Evolutionary conservation across 1,140 invertebrate genomes (phyloP).

Genomic region (Anthonomus grandis): DNA sequence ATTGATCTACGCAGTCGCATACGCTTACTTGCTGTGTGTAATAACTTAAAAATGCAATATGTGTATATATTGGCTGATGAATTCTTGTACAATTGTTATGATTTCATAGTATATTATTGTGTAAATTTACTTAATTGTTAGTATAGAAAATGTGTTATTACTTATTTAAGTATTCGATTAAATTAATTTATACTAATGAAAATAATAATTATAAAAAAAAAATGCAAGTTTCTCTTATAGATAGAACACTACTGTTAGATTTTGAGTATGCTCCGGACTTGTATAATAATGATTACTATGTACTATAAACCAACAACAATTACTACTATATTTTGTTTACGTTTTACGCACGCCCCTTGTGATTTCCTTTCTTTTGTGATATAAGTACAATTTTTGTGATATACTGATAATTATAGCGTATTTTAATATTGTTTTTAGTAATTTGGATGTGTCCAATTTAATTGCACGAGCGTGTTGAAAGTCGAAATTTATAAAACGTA

Average conservation of each 20-base stretch:
- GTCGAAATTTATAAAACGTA: too few relatives aligned
- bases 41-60: constrained; percentile 47
- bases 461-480: too few relatives aligned
- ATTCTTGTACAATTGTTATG: constrained; percentile 48
- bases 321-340: constrained; percentile 24
- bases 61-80: constrained; percentile 46
- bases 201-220: constrained; percentile 26
- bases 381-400: constrained; percentile 32
- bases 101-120: constrained; percentile 49
- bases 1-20: constrained; percentile 31
- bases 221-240: constrained; percentile 25
- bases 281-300: too few relatives aligned
- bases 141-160: constrained; percentile 40
- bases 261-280: too few relatives aligned
- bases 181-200: constrained; percentile 10
- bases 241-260: too few relatives aligned
- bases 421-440: constrained; percentile 19
- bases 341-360: constrained; percentile 20
- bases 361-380: constrained; percentile 27
- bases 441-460: too few relatives aligned
- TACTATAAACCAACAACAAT: constrained; percentile 10
- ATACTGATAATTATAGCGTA: constrained; percentile 27
- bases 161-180: constrained; percentile 30
- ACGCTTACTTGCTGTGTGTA: constrained; percentile 48
- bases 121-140: constrained; percentile 32